Evolutionary conservation across 2,888 invertebrate genomes (phyloP).

Genomic region (Octodonta nipae): DNA sequence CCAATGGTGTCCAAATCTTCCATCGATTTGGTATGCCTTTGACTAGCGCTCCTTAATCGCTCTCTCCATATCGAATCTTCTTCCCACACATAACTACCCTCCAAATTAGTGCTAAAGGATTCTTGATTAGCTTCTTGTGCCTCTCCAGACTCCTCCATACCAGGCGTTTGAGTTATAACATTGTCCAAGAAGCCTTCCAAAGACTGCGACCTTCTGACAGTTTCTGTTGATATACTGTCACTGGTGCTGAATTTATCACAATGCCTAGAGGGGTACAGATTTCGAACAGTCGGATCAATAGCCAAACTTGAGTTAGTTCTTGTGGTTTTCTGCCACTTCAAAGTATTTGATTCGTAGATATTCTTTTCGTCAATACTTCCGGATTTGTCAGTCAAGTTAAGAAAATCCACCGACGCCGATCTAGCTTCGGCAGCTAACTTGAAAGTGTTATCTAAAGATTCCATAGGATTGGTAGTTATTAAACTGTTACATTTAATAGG

Average conservation of each 20-base stretch:
- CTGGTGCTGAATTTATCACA: conserved; percentile 26
- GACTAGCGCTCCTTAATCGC: conserved; percentile 62
- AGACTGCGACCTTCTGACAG: conserved; percentile 42
- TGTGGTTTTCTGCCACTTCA: conserved; percentile 44
- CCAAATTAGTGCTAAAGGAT: conserved; percentile 19
- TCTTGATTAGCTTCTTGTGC: too few relatives aligned
- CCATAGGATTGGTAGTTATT: conserved; percentile 2
- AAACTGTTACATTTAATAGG: conserved; percentile 41
- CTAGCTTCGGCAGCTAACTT: conserved; percentile 45
- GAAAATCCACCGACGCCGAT: conserved; percentile 52
- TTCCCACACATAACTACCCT: conserved; percentile 67
- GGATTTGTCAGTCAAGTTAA: conserved; percentile 52
- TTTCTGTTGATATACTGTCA: conserved; percentile 12
- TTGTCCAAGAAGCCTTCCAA: conserved; percentile 46
- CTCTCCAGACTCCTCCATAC: too few relatives aligned
- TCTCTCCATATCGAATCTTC: conserved; percentile 73
- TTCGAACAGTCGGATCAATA: conserved; percentile 37
- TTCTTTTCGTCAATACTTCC: conserved; percentile 54
- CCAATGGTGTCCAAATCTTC: conserved; percentile 59
- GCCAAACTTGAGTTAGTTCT: conserved; percentile 32
- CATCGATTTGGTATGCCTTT: conserved; percentile 68
- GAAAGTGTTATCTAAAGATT: conserved; percentile 30
- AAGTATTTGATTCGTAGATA: conserved; percentile 55
- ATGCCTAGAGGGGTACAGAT: conserved; percentile 27
- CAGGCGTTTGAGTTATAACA: conserved; percentile 21